These are phyloP conservation scores for Drosophila carrolli DNA, from an alignment of 1,140 invertebrate species.

Conservation along the genomic window DNA sequence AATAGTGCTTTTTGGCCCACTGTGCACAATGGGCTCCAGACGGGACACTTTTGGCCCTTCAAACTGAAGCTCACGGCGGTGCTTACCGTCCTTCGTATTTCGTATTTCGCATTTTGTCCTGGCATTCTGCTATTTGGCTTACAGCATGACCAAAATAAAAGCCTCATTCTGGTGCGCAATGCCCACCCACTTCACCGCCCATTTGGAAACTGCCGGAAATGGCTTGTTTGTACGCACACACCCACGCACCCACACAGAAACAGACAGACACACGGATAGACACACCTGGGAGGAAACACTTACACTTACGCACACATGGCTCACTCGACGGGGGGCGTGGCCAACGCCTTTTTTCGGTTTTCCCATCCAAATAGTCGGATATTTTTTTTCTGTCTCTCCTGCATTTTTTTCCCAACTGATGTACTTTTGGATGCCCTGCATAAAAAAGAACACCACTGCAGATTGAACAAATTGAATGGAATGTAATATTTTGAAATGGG, in stretches of 20 bases:
- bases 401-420: not conserved
- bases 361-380: slow-evolving; percentile 1
- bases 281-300: slow-evolving; percentile 24
- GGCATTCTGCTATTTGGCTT: slow-evolving; percentile 13
- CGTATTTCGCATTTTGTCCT: slow-evolving; percentile 1
- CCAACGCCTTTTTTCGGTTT: slow-evolving; percentile 8
- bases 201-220: slow-evolving; percentile 33
- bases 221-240: slow-evolving; percentile 29
- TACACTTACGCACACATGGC: slow-evolving; percentile 14
- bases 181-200: not conserved
- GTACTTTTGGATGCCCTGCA: not conserved
- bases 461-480: too few relatives aligned
- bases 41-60: slow-evolving; percentile 16
- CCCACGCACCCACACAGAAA: not conserved
- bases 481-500: too few relatives aligned
- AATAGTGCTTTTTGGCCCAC: slow-evolving; percentile 7
- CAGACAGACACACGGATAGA: slow-evolving; percentile 10
- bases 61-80: slow-evolving; percentile 11
- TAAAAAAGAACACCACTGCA: not conserved
- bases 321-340: slow-evolving; percentile 8
- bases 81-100: slow-evolving; percentile 14
- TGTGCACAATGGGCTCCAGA: slow-evolving; percentile 6
- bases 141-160: slow-evolving; percentile 15
- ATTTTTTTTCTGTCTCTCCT: not conserved
- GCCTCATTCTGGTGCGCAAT: not conserved